Conservation (phyloP, 2,113 vertebrate genomes). For the Triplophysa rosa region DNA sequence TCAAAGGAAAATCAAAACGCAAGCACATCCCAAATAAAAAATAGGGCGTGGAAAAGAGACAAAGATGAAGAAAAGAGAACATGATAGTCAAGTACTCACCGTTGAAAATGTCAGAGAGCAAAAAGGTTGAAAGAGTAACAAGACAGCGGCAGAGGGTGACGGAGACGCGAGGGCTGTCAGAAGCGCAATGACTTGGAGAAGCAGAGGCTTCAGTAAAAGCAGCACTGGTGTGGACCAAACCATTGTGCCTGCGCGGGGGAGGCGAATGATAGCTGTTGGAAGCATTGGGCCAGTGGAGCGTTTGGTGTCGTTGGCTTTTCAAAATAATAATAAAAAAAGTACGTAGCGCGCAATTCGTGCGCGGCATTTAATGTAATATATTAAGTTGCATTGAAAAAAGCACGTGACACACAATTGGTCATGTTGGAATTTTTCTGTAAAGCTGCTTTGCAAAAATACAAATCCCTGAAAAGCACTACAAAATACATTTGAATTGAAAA, state of each 20-base stretch:
- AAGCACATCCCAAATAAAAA: constrained; percentile 10
- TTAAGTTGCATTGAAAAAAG: too few relatives aligned
- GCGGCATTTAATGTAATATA: too few relatives aligned
- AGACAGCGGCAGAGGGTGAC: not conserved
- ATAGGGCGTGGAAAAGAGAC: constrained; percentile 13
- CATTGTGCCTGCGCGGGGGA: constrained; percentile 34
- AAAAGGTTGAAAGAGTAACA: constrained; percentile 52
- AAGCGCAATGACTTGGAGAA: constrained; percentile 22
- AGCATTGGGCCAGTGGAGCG: not conserved
- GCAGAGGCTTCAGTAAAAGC: not conserved
- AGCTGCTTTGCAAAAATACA: too few relatives aligned
- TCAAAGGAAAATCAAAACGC: constrained; percentile 2
- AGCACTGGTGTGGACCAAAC: constrained; percentile 47
- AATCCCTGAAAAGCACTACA: too few relatives aligned
- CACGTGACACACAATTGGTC: too few relatives aligned
- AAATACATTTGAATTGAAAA: too few relatives aligned
- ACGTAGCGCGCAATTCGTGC: too few relatives aligned
- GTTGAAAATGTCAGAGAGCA: constrained; percentile 55
- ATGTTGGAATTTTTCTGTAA: too few relatives aligned
- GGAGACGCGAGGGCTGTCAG: constrained; percentile 18
- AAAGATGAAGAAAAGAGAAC: constrained; percentile 36
- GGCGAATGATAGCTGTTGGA: not conserved
- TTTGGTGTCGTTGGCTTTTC: not conserved
- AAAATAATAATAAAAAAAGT: not conserved
- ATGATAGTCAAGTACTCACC: constrained; percentile 54